These are phyloP conservation scores for Bradynema listronoti DNA, from an alignment of 1,140 invertebrate species.

Conservation along the genomic window DNA sequence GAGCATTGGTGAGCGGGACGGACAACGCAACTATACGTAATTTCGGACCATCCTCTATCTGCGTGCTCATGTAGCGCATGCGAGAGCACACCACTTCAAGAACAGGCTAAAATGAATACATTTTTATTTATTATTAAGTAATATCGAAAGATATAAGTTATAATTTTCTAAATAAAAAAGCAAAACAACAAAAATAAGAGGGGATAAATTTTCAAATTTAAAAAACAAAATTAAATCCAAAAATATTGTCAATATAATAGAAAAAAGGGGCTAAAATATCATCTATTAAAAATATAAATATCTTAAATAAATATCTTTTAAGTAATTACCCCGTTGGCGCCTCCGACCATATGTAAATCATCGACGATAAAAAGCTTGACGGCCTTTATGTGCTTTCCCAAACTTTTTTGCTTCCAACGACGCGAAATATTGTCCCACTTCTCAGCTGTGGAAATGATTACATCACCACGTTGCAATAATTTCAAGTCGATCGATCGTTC, in stretches of 20 bases:
- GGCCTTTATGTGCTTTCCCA: constrained; percentile 92
- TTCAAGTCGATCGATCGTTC: constrained; percentile 96
- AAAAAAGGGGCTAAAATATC: no score
- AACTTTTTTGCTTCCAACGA: constrained; percentile 98
- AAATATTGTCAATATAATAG: no score
- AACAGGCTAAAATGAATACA: constrained; percentile 71
- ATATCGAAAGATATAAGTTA: background rate
- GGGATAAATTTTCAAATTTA: no score
- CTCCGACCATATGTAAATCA: constrained; percentile 75
- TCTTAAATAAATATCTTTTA: no score
- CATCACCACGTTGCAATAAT: constrained; percentile 71
- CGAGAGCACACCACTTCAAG: constrained; percentile 93
- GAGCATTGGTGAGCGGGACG: constrained; percentile 84
- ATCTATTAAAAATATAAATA: no score
- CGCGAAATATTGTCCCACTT: constrained; percentile 97
- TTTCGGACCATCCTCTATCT: constrained; percentile 76
- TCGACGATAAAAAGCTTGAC: constrained; percentile 94
- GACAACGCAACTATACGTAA: constrained; percentile 92
- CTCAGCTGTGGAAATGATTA: constrained; percentile 91
- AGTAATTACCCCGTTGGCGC: constrained; percentile 62
- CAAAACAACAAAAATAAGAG: constrained; percentile 8
- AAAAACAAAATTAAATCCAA: no score
- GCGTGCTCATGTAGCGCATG: constrained; percentile 92
- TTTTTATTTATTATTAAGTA: background rate
- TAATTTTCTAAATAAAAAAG: background rate